These are phyloP conservation scores for Ctenochaetus hawaiiensis DNA, from an alignment of 2,797 vertebrate species.

Conservation along the genomic window DNA sequence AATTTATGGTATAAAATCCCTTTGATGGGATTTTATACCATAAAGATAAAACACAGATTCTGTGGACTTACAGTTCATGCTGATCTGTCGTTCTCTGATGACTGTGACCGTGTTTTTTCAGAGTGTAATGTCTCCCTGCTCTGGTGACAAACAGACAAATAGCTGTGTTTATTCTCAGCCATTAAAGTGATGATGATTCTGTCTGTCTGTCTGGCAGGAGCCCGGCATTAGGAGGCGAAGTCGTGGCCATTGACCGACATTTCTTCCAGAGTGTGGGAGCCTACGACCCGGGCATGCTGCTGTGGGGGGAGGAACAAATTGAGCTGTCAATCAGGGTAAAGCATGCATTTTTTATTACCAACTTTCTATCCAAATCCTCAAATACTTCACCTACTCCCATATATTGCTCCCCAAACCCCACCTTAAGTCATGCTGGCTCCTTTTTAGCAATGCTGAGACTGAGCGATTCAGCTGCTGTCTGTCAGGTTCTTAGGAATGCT, in stretches of 20 bases:
- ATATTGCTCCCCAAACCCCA: neutral
- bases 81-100: neutral
- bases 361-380: neutral
- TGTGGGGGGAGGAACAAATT: slow-evolving; percentile 87
- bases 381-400: neutral
- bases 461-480: slow-evolving; percentile 45
- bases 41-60: neutral
- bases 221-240: slow-evolving; percentile 87
- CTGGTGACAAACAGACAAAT: neutral
- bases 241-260: slow-evolving; percentile 88
- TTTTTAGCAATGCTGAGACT: slow-evolving; percentile 8
- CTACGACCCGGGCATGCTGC: slow-evolving; percentile 89
- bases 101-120: neutral
- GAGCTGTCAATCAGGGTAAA: slow-evolving; percentile 93
- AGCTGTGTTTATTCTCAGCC: slow-evolving; percentile 1
- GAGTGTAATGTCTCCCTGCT: neutral
- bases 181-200: slow-evolving; percentile 24
- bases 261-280: slow-evolving; percentile 92
- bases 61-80: too few species aligned
- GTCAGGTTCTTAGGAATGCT: slow-evolving; percentile 53
- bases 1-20: too few species aligned
- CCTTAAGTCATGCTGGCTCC: neutral
- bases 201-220: slow-evolving; percentile 79
- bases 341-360: neutral
- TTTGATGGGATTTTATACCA: too few species aligned